Evolutionary conservation across 2,797 vertebrate genomes (phyloP).

Genomic region (Esox lucius): DNA sequence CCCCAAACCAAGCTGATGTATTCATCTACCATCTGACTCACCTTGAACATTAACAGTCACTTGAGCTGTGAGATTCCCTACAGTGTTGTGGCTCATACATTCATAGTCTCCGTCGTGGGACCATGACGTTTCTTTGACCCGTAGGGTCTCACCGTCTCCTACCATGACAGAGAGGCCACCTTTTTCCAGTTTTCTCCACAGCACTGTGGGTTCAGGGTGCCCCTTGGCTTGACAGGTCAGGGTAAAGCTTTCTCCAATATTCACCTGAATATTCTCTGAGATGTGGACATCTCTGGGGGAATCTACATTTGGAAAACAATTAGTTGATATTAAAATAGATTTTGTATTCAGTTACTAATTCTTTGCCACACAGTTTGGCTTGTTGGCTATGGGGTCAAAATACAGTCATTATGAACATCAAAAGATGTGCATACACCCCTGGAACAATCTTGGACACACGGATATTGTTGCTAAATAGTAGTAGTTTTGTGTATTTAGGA

Average conservation of each 20-base stretch:
- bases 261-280: constrained; percentile 21
- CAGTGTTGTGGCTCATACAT: constrained; percentile 12
- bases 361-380: neutral
- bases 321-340: neutral
- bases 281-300: constrained; percentile 10
- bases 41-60: constrained; percentile 27
- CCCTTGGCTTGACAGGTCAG: constrained; percentile 50
- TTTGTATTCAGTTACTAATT: neutral
- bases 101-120: constrained; percentile 25
- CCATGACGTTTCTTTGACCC: constrained; percentile 20
- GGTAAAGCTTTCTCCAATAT: constrained; percentile 51
- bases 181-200: constrained; percentile 18
- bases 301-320: constrained; percentile 18
- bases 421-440: too few relatives aligned
- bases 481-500: neutral
- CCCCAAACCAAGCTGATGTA: neutral
- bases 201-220: constrained; percentile 35
- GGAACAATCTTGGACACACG: too few relatives aligned
- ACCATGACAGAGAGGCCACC: neutral
- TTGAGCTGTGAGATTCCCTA: neutral
- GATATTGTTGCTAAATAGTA: too few relatives aligned
- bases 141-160: neutral
- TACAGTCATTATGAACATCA: neutral
- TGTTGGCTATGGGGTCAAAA: neutral
- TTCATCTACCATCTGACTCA: neutral